Base-by-base conservation (phyloP, 2,888 invertebrate species). In the Phalera bucephala region DNA sequence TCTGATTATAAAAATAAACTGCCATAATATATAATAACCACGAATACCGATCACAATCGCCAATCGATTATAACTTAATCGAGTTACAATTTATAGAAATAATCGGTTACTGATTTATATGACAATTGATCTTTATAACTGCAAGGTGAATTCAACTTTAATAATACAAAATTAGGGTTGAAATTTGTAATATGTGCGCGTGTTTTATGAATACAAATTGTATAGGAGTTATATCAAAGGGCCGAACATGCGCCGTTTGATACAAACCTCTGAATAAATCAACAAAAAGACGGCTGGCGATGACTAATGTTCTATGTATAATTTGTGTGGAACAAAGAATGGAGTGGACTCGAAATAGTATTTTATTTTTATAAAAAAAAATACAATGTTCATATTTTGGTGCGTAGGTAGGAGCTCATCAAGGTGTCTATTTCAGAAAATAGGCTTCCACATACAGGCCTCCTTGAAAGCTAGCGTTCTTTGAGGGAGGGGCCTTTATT, bases 81-180 rank as follows among this genome's bases (percentile, higher is more conserved):
- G 81, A 86, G 82, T 81, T 83, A 85, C 79, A 75, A 88, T 87
- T 88, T 88, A 86, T 86, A 85, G 85, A 84, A 87, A 87, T 87
- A 88, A 87, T 85, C 83, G 81, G 78, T 72, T 76, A 72, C 72
- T 86, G 86, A 88, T 87, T 86, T 88, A 88, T 84, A 58, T 65
- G 66, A 64, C 56, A 63, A 52, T 60, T 57, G 47, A 45, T 49
- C 45, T 58, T 47, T 40, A 22, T 28, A 28, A 17, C 6, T 13
- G 0, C 29, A 41, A 1, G 28, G n/a, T 1, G 71, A 41, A 54
- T 34, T 33, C 2, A 5, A 52, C 58, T 42, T 39, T 75, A 65
- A 15, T 0, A 0, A 0, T 0, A 1, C 1, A 0, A 1, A 0
- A 0, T 29, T 68, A 73, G 36, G 51, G 59, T 68, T 15, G 19